Conservation (phyloP, 2,797 vertebrate genomes). For the Trematomus bernacchii region DNA sequence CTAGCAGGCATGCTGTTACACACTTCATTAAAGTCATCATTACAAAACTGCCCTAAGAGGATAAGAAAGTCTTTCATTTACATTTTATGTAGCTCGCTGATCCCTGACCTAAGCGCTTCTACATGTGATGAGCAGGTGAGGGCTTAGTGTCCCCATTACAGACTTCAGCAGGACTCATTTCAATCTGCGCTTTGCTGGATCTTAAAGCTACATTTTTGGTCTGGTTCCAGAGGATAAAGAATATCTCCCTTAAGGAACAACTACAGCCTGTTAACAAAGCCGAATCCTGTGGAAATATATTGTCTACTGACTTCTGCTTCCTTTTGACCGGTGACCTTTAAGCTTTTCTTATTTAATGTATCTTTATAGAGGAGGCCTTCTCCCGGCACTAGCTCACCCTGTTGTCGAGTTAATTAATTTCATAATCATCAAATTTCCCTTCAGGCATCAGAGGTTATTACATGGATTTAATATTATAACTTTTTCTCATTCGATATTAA, state of each 20-base stretch:
- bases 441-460: conserved; percentile 24
- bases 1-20: conserved; percentile 28
- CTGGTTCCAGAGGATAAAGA: background rate
- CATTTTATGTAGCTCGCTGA: conserved; percentile 43
- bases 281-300: conserved; percentile 16
- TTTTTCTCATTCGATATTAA: conserved; percentile 38
- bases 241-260: too few relatives aligned
- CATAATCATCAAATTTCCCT: conserved; percentile 51
- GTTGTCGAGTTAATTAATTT: conserved; percentile 47
- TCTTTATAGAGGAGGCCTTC: conserved; percentile 14
- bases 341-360: background rate
- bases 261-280: background rate
- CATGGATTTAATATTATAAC: conserved; percentile 42
- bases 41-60: conserved; percentile 46
- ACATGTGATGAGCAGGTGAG: conserved; percentile 23
- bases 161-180: conserved; percentile 16
- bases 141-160: conserved; percentile 16
- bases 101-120: conserved; percentile 29
- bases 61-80: conserved; percentile 52
- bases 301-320: background rate
- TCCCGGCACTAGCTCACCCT: conserved; percentile 8
- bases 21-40: conserved; percentile 47
- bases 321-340: conserved; percentile 40
- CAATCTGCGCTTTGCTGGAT: background rate
- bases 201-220: conserved; percentile 3